These are phyloP conservation scores for Zaprionus camerounensis DNA, from an alignment of 1,140 invertebrate genomes.

Conservation along the genomic window DNA sequence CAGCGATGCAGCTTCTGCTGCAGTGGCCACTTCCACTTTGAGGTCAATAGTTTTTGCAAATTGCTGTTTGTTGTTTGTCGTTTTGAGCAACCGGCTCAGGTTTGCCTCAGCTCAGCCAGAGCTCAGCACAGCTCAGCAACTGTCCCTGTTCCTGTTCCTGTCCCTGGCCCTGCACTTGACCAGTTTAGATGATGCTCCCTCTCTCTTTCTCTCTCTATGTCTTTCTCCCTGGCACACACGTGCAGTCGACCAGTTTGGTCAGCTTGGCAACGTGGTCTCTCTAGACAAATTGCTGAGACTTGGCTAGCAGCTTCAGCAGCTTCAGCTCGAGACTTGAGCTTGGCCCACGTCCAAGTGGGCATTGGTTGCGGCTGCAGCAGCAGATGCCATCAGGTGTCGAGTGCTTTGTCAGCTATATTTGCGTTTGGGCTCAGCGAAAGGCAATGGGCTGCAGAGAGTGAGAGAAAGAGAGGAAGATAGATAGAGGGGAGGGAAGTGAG, in stretches of 20 bases:
- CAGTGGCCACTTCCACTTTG: conserved; percentile 54
- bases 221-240: conserved; percentile 35
- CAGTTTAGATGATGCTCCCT: conserved; percentile 39
- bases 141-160: conserved; percentile 13
- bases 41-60: conserved; percentile 71
- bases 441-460: conserved; percentile 27
- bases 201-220: conserved; percentile 2
- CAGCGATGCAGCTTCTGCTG: not conserved
- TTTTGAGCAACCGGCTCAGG: conserved; percentile 48
- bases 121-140: not conserved
- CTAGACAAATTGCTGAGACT: conserved; percentile 71
- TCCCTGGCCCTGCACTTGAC: conserved; percentile 41
- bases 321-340: conserved; percentile 19
- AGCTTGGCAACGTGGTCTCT: conserved; percentile 34
- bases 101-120: not conserved
- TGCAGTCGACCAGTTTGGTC: conserved; percentile 67
- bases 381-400: conserved; percentile 74
- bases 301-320: conserved; percentile 22
- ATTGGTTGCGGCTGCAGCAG: not conserved
- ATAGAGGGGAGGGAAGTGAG: not conserved
- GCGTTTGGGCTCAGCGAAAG: conserved; percentile 61
- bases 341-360: conserved; percentile 30
- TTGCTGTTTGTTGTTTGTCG: conserved; percentile 54
- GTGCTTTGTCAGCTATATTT: conserved; percentile 80
- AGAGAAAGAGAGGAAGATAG: not conserved